Base-by-base conservation (phyloP, 2,888 invertebrate genomes). In the Bellardia bayeri region DNA sequence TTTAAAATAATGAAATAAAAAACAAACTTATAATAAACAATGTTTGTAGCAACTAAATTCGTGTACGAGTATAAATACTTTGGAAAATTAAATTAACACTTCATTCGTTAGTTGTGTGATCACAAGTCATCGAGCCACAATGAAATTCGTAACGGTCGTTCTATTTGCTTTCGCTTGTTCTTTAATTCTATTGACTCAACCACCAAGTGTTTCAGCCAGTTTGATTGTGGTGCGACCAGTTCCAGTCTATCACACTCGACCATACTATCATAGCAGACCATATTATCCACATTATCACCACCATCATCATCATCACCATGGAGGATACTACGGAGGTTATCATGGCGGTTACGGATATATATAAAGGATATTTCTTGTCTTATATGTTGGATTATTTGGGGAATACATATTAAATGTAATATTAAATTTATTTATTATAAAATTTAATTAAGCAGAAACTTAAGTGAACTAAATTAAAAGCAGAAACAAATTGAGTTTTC, bases 251-350 rank as follows among this genome's bases (percentile, higher is more conserved):
- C 16, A 61, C 33, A 61, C 68, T 45, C 54, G 74, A 16, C 87
- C 87, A 30, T 74, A 83, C n/a, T 76, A 79, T 64, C 81, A 14
- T 9, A 42, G 33, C 14, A 66, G 64, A 11, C 75, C 75, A 2
- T 75, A 61, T 82, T 71, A 71, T 78, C 63, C 86, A 1, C 72
- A 83, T 45, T 78, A 85, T 33, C 84, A 81, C 16, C 87, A 83
- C 40, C 64, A 80, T 56, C 84, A 85, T 79, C 80, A 83, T 72
- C 80, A 86, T 42, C 82, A 88, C 30, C 82, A 86, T 78, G 75
- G 68, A 9, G 79, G 76, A 13, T 58, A 51, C 8, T 51, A 63
- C 16, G 49, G 54, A 14, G 56, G 45, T 30, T 30, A 64, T 37
- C 8, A 16, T 16, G 42, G 58, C 11, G 14, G 54, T 49, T 7